Conservation (phyloP, 2,888 invertebrate species). For the Platerodrilus igneus region DNA sequence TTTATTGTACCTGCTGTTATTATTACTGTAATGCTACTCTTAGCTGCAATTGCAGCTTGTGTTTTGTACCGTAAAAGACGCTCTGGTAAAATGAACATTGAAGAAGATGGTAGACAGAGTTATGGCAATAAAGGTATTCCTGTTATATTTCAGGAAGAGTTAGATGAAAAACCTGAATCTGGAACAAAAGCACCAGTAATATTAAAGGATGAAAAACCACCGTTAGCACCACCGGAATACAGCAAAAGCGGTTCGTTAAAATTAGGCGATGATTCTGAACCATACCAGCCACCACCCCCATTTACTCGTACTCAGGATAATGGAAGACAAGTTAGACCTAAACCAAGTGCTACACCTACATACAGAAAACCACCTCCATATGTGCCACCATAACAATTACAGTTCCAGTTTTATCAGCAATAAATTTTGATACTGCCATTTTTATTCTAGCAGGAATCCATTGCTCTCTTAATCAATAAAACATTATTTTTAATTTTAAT, state of each 20-base stretch:
- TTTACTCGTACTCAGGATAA: slow-evolving; percentile 71
- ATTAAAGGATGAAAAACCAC: slow-evolving; percentile 92
- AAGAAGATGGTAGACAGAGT: slow-evolving; percentile 77
- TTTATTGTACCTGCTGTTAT: slow-evolving; percentile 87
- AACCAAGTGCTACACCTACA: slow-evolving; percentile 81
- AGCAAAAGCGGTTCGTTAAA: slow-evolving; percentile 48
- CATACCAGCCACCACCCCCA: slow-evolving; percentile 88
- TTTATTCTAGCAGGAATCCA: slow-evolving; percentile 4
- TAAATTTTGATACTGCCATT: slow-evolving; percentile 10
- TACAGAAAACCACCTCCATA: slow-evolving; percentile 96
- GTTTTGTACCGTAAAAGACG: slow-evolving; percentile 78
- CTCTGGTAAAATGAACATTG: slow-evolving; percentile 79
- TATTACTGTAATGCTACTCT: slow-evolving; percentile 79
- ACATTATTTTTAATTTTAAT: no score
- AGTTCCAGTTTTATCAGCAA: slow-evolving; percentile 22
- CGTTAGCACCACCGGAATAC: slow-evolving; percentile 80
- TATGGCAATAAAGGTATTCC: slow-evolving; percentile 84
- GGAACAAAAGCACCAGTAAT: slow-evolving; percentile 91
- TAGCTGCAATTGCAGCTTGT: slow-evolving; percentile 85
- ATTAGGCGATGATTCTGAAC: slow-evolving; percentile 62
- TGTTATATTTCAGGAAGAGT: slow-evolving; percentile 94
- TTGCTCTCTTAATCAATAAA: slow-evolving; percentile 10
- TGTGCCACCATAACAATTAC: slow-evolving; percentile 81
- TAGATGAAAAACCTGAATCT: slow-evolving; percentile 87
- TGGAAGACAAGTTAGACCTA: slow-evolving; percentile 69